Evolutionary conservation across 2,888 invertebrate species (phyloP), one percentile per base, ranked within the genome.

Genomic region (Leptothorax acervorum): DNA sequence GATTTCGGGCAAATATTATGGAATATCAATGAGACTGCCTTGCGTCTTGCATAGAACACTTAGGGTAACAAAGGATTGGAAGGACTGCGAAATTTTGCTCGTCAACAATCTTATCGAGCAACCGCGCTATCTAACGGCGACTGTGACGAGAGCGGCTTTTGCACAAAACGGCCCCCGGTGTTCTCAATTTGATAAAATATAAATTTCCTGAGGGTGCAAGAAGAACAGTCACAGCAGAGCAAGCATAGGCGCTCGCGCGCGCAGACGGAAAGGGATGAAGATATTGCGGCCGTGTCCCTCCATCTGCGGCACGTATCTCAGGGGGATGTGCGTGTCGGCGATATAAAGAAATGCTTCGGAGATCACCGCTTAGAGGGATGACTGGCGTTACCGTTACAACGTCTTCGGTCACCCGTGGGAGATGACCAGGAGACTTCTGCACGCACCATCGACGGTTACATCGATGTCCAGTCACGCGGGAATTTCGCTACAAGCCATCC

Each of bases 231-330:
- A 65, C 75, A 62, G 68, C 48, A 12, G 31, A 35, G 51, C 12
- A 18, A 48, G 9, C 9, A 23, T 28, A 63, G 62, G 42, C 76
- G n/a, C 23, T 42, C 53, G 66, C 65, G 48, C 15, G 45, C 39
- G n/a, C n/a, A n/a, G 51, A n/a, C 48, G 86, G 79, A 84, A 84
- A 85, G 89, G 90, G 89, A 92, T 92, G 83, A 90, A 91, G 92
- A 91, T 92, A 92, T 91, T 91, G 91, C 92, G 92, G 91, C 88
- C 88, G 85, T 90, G 91, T 92, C 87, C 91, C 89, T 89, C 88
- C 91, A 90, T 91, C 92, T 92, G 91, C 86, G 90, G 89, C 92
- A 88, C 92, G 88, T 89, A 90, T 87, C 90, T 86, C 85, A 82
- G 51, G 78, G 84, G 86, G 82, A 85, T 57, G 39, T 66, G 75